phyloP scores from a whole-genome alignment of 2,797 vertebrate genomes.

The Aulostomus chinensis region DNA sequence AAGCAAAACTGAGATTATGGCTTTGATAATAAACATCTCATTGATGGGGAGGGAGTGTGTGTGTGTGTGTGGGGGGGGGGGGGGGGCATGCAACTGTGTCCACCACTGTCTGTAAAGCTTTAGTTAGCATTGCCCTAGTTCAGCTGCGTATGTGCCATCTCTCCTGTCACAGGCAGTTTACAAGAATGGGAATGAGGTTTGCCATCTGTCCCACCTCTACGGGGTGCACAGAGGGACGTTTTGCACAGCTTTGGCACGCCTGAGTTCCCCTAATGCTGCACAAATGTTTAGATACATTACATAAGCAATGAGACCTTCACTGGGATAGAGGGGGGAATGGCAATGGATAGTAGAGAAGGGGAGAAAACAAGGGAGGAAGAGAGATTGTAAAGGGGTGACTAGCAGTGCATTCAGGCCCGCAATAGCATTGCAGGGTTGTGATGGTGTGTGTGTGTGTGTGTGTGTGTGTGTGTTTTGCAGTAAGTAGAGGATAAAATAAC shows the following conservation, averaged over 20 bases:
- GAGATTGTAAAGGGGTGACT: constrained; percentile 15
- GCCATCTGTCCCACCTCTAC: constrained; percentile 81
- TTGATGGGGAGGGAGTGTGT: too few species aligned
- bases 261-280: constrained; percentile 75
- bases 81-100: constrained; percentile 46
- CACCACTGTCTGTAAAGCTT: constrained; percentile 53
- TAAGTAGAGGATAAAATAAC: neutral
- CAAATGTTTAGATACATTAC: constrained; percentile 77
- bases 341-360: constrained; percentile 21
- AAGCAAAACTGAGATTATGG: constrained; percentile 11
- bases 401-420: constrained; percentile 19
- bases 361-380: neutral
- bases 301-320: constrained; percentile 64
- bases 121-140: constrained; percentile 57
- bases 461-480: neutral
- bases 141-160: constrained; percentile 53
- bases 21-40: constrained; percentile 20
- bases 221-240: constrained; percentile 73
- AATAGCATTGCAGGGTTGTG: constrained; percentile 17
- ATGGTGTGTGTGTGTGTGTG: too few species aligned
- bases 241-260: constrained; percentile 75
- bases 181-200: constrained; percentile 68
- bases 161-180: constrained; percentile 74
- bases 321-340: constrained; percentile 10
- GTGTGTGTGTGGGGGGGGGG: too few species aligned